phyloP scores from a whole-genome alignment of 1,140 invertebrate genomes.

The Chelonus insularis region DNA sequence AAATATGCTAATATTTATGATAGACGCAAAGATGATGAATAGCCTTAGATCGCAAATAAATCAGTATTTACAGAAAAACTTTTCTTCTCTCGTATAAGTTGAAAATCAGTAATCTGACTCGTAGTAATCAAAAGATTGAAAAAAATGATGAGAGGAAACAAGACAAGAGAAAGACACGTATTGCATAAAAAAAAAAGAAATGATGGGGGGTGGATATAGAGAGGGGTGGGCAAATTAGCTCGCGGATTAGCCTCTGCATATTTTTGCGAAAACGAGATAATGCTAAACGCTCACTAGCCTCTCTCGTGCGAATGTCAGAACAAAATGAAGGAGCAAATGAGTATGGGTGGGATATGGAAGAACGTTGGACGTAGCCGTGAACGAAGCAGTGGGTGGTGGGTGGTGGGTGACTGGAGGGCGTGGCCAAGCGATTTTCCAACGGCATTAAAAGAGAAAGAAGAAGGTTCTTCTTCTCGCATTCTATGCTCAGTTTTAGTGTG shows the following conservation, averaged over 20 bases:
- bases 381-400: constrained; percentile 5
- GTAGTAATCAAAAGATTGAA: no score
- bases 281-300: constrained; percentile 51
- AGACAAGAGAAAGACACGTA: constrained; percentile 3
- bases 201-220: constrained; percentile 27
- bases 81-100: no score
- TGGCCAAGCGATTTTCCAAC: constrained; percentile 29
- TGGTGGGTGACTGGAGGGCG: constrained; percentile 22
- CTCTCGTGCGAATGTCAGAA: constrained; percentile 38
- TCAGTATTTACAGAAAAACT: no score
- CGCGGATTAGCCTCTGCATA: constrained; percentile 53
- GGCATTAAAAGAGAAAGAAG: constrained; percentile 15
- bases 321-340: constrained; percentile 29
- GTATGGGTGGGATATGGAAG: constrained; percentile 19
- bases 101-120: no score
- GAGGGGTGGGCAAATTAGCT: constrained; percentile 42
- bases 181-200: constrained; percentile 18
- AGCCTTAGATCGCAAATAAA: no score
- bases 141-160: neutral
- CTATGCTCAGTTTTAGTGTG: neutral
- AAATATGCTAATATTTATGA: no score
- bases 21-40: no score
- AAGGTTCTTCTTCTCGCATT: neutral
- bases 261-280: constrained; percentile 58
- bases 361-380: constrained; percentile 21